Conservation (phyloP, 2,797 vertebrate genomes). For the Danio jaintianensis region DNA sequence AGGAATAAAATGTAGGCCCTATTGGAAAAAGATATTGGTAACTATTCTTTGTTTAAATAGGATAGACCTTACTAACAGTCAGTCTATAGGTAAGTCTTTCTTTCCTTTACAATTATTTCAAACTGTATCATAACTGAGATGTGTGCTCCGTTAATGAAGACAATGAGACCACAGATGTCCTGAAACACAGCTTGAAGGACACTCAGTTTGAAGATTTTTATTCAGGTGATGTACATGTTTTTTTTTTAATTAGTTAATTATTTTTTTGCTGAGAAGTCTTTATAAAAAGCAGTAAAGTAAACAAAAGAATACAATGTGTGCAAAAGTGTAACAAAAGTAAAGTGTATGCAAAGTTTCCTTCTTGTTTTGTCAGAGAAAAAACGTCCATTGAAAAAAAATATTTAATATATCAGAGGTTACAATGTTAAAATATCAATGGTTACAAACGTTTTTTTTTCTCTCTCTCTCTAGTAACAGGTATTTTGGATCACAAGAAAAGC, state of each 20-base stretch:
- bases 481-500: constrained; percentile 78
- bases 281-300: too few species aligned
- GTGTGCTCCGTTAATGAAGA: constrained; percentile 81
- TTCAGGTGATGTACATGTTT: background rate
- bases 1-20: background rate
- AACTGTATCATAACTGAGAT: constrained; percentile 66
- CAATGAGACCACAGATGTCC: constrained; percentile 72
- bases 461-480: constrained; percentile 61
- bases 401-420: background rate
- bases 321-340: too few species aligned
- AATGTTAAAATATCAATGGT: too few species aligned
- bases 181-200: constrained; percentile 51
- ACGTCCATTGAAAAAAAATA: too few species aligned
- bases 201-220: background rate
- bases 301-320: too few species aligned
- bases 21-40: background rate
- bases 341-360: too few species aligned
- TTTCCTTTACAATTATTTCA: background rate
- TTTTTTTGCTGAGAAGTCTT: too few species aligned
- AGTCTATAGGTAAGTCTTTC: constrained; percentile 15
- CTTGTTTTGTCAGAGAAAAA: too few species aligned
- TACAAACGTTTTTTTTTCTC: background rate
- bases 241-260: too few species aligned
- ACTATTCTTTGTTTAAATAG: constrained; percentile 7
- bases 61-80: background rate